These are phyloP conservation scores for Romanogobio albipinnatus DNA, from an alignment of 2,113 vertebrate genomes.

Conservation along the genomic window DNA sequence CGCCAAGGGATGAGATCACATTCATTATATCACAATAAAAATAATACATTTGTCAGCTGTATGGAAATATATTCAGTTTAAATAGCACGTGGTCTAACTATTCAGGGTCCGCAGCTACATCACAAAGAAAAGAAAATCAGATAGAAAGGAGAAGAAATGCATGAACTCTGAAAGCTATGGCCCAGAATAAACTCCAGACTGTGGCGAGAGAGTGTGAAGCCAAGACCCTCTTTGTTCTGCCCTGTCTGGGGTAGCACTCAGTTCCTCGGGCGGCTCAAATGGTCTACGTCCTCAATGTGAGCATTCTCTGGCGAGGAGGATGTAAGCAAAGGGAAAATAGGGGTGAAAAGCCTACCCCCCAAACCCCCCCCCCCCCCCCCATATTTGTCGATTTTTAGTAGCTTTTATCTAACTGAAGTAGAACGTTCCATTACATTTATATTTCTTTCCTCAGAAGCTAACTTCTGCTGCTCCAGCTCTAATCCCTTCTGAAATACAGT, in stretches of 20 bases:
- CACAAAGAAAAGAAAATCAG: slow-evolving; percentile 33
- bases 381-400: slow-evolving; percentile 26
- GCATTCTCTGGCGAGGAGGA: not conserved
- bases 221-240: slow-evolving; percentile 36
- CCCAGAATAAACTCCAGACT: slow-evolving; percentile 44
- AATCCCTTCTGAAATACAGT: slow-evolving; percentile 32
- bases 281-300: slow-evolving; percentile 11
- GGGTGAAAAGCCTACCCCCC: not conserved
- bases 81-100: not conserved
- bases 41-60: not conserved
- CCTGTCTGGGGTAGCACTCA: slow-evolving; percentile 38
- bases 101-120: not conserved
- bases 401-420: slow-evolving; percentile 44
- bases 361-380: too few relatives aligned
- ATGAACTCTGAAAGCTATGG: not conserved
- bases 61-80: slow-evolving; percentile 17
- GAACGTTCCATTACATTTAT: slow-evolving; percentile 40
- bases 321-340: not conserved
- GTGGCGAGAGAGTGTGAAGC: slow-evolving; percentile 45
- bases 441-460: slow-evolving; percentile 30
- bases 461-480: slow-evolving; percentile 14
- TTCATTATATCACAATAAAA: not conserved
- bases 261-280: slow-evolving; percentile 32
- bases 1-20: too few relatives aligned
- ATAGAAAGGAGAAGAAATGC: not conserved